Conservation (phyloP, 2,113 vertebrate genomes). For the Austrofundulus limnaeus region DNA sequence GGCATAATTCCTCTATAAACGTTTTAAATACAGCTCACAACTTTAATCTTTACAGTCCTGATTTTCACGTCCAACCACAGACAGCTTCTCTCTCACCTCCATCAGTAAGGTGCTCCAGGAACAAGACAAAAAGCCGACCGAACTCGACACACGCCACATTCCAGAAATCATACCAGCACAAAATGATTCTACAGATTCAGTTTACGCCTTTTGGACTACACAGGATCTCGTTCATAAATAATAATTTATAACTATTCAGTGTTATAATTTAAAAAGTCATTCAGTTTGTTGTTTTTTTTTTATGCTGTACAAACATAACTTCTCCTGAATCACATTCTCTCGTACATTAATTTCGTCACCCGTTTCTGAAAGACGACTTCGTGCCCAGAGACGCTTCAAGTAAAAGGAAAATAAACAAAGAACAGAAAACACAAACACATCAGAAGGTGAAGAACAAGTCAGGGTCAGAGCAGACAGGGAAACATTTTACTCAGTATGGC, state of each 20-base stretch:
- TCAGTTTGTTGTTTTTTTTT: background rate
- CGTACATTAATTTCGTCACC: constrained; percentile 27
- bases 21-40: constrained; percentile 64
- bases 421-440: constrained; percentile 22
- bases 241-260: constrained; percentile 7
- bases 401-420: constrained; percentile 39
- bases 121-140: constrained; percentile 34
- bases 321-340: constrained; percentile 35
- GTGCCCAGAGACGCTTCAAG: constrained; percentile 69
- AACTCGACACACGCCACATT: constrained; percentile 29
- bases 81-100: constrained; percentile 30
- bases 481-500: constrained; percentile 4
- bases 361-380: constrained; percentile 26
- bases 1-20: constrained; percentile 72
- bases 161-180: constrained; percentile 29
- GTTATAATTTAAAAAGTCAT: constrained; percentile 19
- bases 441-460: constrained; percentile 10
- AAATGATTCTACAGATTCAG: constrained; percentile 36
- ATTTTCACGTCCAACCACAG: constrained; percentile 34
- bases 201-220: constrained; percentile 48
- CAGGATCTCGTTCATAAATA: constrained; percentile 20
- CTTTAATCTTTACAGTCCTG: constrained; percentile 39
- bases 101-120: constrained; percentile 62
- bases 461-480: background rate
- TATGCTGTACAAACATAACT: constrained; percentile 41